phyloP scores from a whole-genome alignment of 1,140 invertebrate species.

The Drosophila sproati region DNA sequence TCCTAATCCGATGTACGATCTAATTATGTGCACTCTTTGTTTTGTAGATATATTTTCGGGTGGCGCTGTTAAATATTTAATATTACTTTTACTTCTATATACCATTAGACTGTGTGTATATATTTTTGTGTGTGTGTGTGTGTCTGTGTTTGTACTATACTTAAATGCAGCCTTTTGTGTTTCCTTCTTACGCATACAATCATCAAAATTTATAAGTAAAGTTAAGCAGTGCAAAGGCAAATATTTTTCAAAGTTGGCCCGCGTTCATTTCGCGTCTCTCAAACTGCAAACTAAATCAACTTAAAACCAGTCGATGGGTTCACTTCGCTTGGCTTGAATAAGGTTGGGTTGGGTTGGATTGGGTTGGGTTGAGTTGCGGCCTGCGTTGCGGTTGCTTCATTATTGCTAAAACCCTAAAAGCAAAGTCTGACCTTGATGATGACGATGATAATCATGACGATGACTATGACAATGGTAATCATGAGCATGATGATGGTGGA shows the following conservation, averaged over 20 bases:
- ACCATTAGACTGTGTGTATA: background rate
- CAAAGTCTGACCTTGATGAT: conserved; percentile 37
- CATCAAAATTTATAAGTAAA: conserved; percentile 80
- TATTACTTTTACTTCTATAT: background rate
- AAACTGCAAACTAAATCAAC: conserved; percentile 72
- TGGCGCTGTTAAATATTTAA: conserved; percentile 10
- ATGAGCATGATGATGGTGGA: conserved; percentile 1
- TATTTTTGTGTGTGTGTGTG: conserved; percentile 3
- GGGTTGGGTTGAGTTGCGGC: conserved; percentile 10
- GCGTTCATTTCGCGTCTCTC: conserved; percentile 34
- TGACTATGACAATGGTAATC: conserved; percentile 8
- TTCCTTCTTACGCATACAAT: conserved; percentile 50
- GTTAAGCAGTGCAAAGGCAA: conserved; percentile 68
- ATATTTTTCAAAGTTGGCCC: conserved; percentile 53
- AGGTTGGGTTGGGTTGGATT: conserved; percentile 10
- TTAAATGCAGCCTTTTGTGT: conserved; percentile 28
- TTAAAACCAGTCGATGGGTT: conserved; percentile 53
- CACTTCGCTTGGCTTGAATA: conserved; percentile 1
- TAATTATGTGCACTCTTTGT: background rate
- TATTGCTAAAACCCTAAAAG: conserved; percentile 43
- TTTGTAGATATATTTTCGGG: background rate
- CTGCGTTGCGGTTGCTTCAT: conserved; percentile 58
- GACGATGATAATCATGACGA: conserved; percentile 8
- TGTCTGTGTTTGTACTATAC: conserved; percentile 3
- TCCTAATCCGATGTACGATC: too few species aligned